Evolutionary conservation across 2,113 vertebrate genomes (phyloP).

Genomic region (human): GRCh38 chr5:96829001-96829500

Average conservation of each 20-base stretch:
- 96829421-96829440: slow-evolving; percentile 64
- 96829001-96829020: too few relatives aligned
- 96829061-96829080: too few relatives aligned
- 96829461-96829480: slow-evolving; percentile 85
- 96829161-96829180: not conserved
- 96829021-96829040: too few relatives aligned
- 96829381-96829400: not conserved
- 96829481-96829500: slow-evolving; percentile 85
- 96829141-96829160: not conserved
- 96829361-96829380: slow-evolving; percentile 36
- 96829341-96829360: not conserved
- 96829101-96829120: too few relatives aligned
- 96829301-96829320: slow-evolving; percentile 5
- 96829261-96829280: slow-evolving; percentile 6
- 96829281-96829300: slow-evolving; percentile 32
- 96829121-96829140: too few relatives aligned
- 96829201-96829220: not conserved
- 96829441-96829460: slow-evolving; percentile 86
- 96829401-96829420: slow-evolving; percentile 38
- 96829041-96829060: too few relatives aligned
- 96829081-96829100: too few relatives aligned
- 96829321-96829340: not conserved
- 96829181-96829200: not conserved
- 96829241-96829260: not conserved
- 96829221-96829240: not conserved